Evolutionary conservation across 2,888 invertebrate species (phyloP).

Genomic region (Leptinotarsa haldemani): DNA sequence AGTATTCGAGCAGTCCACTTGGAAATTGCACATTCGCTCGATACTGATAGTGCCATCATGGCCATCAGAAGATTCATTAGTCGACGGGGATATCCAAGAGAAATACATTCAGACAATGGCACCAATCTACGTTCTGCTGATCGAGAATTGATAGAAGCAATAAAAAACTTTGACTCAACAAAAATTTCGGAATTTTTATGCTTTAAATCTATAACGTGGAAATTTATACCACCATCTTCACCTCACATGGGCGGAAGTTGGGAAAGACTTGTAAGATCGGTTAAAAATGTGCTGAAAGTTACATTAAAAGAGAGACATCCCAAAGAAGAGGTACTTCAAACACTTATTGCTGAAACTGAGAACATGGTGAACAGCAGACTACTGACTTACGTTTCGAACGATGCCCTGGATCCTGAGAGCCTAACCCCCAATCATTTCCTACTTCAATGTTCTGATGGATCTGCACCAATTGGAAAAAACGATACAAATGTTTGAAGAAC

Average conservation of each 20-base stretch:
- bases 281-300: conserved; percentile 1
- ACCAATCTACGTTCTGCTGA: conserved; percentile 23
- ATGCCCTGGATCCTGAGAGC: background rate
- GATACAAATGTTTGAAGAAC: background rate
- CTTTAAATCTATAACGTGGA: background rate
- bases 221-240: background rate
- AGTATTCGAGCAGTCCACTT: conserved; percentile 14
- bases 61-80: conserved; percentile 19
- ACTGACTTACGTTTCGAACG: background rate
- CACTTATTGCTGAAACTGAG: background rate
- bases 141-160: background rate
- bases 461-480: background rate
- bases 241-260: conserved; percentile 7
- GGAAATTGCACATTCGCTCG: background rate
- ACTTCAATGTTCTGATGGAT: background rate
- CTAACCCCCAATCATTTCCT: background rate
- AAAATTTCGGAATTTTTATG: background rate
- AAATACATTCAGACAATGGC: conserved; percentile 23
- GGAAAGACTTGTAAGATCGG: background rate
- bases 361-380: background rate
- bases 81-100: conserved; percentile 22
- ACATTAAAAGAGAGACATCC: background rate
- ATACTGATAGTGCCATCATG: conserved; percentile 26
- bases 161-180: background rate
- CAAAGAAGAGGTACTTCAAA: conserved; percentile 9